phyloP scores from a whole-genome alignment of 1,140 invertebrate species.

The Scaptomyza graminum region DNA sequence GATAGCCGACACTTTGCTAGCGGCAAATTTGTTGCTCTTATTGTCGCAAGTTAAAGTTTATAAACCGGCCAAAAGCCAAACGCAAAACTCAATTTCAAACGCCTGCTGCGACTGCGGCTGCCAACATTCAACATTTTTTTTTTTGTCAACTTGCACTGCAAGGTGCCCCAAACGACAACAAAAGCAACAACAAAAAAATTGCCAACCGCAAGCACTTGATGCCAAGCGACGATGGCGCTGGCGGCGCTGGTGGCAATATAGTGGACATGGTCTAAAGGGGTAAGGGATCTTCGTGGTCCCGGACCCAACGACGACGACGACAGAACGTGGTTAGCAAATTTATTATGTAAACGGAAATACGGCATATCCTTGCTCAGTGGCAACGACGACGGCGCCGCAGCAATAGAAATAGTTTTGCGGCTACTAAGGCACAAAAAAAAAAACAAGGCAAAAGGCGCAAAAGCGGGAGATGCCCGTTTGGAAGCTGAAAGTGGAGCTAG shows the following conservation, averaged over 20 bases:
- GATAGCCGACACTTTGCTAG: constrained; percentile 43
- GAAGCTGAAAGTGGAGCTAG: neutral
- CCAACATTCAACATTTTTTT: constrained; percentile 52
- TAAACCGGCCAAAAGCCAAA: constrained; percentile 33
- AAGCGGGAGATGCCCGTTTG: constrained; percentile 35
- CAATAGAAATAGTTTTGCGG: constrained; percentile 80
- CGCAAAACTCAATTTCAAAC: constrained; percentile 28
- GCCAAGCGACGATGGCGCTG: constrained; percentile 61
- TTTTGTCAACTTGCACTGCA: constrained; percentile 42
- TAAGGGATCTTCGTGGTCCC: neutral
- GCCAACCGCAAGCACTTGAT: constrained; percentile 73
- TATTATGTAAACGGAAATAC: constrained; percentile 84
- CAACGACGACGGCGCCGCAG: constrained; percentile 66
- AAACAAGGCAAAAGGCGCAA: constrained; percentile 22
- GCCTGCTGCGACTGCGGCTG: constrained; percentile 44
- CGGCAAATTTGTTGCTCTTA: constrained; percentile 31
- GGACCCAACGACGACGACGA: constrained; percentile 54
- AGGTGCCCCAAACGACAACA: constrained; percentile 35
- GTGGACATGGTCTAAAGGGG: constrained; percentile 5
- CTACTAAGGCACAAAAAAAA: constrained; percentile 32
- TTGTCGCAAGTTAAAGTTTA: constrained; percentile 43
- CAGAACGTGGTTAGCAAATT: constrained; percentile 84
- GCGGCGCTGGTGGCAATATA: constrained; percentile 59
- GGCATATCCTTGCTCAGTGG: constrained; percentile 78
- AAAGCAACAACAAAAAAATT: constrained; percentile 23